Percentiles rank a stretch among this genome's conserved stretches.
Evolutionary conservation across 2,888 invertebrate species (phyloP).

Genomic region (Sycophila texana): DNA sequence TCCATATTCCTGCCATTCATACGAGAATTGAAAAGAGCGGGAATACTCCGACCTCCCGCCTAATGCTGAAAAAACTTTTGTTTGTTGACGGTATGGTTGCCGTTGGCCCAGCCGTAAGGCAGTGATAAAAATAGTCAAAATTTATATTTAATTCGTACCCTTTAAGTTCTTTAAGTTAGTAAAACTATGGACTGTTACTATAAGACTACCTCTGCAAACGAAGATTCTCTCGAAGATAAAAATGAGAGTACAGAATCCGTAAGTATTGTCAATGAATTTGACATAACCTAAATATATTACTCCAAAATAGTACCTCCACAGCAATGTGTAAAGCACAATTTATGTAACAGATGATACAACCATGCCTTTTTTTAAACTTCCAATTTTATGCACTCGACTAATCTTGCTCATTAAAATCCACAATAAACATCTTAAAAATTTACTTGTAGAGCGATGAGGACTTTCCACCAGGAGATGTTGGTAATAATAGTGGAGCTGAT

Average conservation of each 20-base stretch:
- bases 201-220: background rate
- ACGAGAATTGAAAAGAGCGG: constrained; percentile 37
- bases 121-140: constrained; percentile 21
- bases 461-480: background rate
- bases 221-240: background rate
- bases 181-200: no score
- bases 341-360: background rate
- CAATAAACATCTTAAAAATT: no score
- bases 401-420: no score
- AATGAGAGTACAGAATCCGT: constrained; percentile 30
- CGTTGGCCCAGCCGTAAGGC: constrained; percentile 2
- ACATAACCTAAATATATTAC: constrained; percentile 34
- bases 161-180: background rate
- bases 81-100: constrained; percentile 46
- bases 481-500: background rate
- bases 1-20: background rate
- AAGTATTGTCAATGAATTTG: constrained; percentile 13
- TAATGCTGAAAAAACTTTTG: background rate
- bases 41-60: constrained; percentile 27
- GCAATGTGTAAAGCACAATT: background rate
- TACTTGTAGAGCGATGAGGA: constrained; percentile 24
- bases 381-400: no score
- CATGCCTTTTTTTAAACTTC: background rate
- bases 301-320: background rate
- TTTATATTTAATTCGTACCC: constrained; percentile 3